Evolutionary conservation across 2,797 vertebrate genomes (phyloP).

Genomic region (Bucorvus abyssinicus): DNA sequence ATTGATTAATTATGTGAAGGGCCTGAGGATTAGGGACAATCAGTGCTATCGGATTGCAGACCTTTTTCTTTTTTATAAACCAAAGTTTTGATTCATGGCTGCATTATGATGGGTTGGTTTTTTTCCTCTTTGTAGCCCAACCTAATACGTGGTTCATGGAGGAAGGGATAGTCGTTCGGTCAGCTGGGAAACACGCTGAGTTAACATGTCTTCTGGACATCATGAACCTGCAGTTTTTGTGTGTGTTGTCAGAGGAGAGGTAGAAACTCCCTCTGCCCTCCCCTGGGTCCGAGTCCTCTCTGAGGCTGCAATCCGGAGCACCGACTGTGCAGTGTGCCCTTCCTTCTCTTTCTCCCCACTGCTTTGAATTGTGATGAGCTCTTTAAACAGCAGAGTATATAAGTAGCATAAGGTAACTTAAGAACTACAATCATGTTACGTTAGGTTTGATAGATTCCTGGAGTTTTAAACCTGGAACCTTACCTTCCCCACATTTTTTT

Average conservation of each 20-base stretch:
- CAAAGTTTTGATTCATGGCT: not conserved
- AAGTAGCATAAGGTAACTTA: not conserved
- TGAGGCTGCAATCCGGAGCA: not conserved
- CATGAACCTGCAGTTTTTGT: not conserved
- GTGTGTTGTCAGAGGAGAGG: not conserved
- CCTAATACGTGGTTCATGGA: not conserved
- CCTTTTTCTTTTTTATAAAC: not conserved
- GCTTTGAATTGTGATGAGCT: not conserved
- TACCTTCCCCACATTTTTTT: not conserved
- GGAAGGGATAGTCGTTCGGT: not conserved
- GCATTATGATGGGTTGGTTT: not conserved
- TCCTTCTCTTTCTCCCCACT: not conserved
- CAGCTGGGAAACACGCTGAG: not conserved
- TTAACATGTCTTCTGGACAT: not conserved
- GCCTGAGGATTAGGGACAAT: not conserved
- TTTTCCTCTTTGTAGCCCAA: not conserved
- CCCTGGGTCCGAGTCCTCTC: not conserved
- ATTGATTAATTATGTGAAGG: not conserved
- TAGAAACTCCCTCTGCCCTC: not conserved
- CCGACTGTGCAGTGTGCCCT: not conserved
- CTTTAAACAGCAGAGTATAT: not conserved
- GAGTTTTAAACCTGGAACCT: not conserved
- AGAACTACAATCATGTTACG: accelerated
- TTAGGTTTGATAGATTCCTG: not conserved
- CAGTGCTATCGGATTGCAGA: not conserved